Evolutionary conservation across 2,113 vertebrate genomes (phyloP), one percentile per base, ranked within the genome.

Genomic region (Penelope pileata): DNA sequence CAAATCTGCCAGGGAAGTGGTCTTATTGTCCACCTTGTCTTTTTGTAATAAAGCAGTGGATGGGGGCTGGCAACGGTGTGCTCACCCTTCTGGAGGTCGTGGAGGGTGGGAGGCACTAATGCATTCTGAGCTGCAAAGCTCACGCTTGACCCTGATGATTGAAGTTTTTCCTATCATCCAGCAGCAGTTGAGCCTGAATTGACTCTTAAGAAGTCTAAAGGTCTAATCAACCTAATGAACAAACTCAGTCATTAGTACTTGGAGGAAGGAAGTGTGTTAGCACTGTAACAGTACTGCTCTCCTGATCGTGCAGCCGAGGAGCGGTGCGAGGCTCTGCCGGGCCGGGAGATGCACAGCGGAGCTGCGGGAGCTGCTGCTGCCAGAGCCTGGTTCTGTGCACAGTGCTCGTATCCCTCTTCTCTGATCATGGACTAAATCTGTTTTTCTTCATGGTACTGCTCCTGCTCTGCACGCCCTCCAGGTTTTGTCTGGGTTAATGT

Each of bases 191-290:
- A 97, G 90, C 77, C 91, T 85, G 85, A 87, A 87, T 96, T 87
- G 93, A 79, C 91, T 95, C 94, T 94, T 47, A 85, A 93, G 88
- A 93, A 94, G 96, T 90, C 95, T 96, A 91, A 96, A 96, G 95
- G 96, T 97, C 92, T 96, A 94, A 97, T 96, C 90, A 96, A 32
- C 73, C 83, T 94, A 92, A 95, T 93, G 94, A 96, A 93, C 79
- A 88, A 96, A 95, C 92, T 93, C 86, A 86, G 32, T 96, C 90
- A 82, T 95, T 95, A 94, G 83, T 63, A 69, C 88, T 90, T 95
- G 50, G 85, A 47, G 77, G 88, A 91, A 87, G 87, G 92, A 78
- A 48, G 67, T 43, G 74, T 66, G 66, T 70, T 83, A 21, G 10
- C 43, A 1, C 2, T 24, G 8, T 24, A 12, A 29, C 16, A 69